A percentile compares a stretch with the other conserved stretches of the same genome.
These are phyloP conservation scores for Caenorhabditis plicata DNA, from an alignment of 2,888 invertebrate genomes.

Conservation along the genomic window DNA sequence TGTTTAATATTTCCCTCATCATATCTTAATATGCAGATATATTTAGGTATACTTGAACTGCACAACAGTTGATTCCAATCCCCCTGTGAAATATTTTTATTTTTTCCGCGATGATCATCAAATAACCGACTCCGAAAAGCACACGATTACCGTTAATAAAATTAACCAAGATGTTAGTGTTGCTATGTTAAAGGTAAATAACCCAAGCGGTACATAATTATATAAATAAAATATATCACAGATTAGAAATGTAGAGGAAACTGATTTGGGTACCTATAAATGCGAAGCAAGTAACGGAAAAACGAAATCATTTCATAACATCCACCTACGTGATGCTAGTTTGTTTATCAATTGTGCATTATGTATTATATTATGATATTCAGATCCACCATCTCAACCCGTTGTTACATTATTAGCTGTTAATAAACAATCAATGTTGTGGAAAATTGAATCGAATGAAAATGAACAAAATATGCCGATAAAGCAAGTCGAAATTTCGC, in stretches of 20 bases:
- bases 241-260: constrained; percentile 51
- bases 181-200: no score
- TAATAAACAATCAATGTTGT: constrained; percentile 47
- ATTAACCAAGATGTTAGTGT: no score
- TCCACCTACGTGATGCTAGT: constrained; percentile 55
- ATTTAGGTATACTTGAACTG: no score
- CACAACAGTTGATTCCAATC: no score
- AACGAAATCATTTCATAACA: constrained; percentile 44
- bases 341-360: constrained; percentile 5
- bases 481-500: constrained; percentile 20
- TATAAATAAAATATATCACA: constrained; percentile 25
- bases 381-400: constrained; percentile 56
- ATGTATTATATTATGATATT: constrained; percentile 5
- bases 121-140: no score
- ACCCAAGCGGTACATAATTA: constrained; percentile 42
- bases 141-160: no score
- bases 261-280: constrained; percentile 54
- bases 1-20: constrained; percentile 1
- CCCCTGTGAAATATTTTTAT: no score
- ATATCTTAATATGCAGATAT: no score
- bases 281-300: constrained; percentile 62
- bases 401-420: constrained; percentile 41
- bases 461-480: constrained; percentile 25
- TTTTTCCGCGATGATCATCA: constrained; percentile 48
- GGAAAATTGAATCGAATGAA: constrained; percentile 47